Percentiles rank a stretch among this genome's conserved stretches.
Conservation (phyloP, 1,140 invertebrate genomes). For the Calephelis nemesis region DNA sequence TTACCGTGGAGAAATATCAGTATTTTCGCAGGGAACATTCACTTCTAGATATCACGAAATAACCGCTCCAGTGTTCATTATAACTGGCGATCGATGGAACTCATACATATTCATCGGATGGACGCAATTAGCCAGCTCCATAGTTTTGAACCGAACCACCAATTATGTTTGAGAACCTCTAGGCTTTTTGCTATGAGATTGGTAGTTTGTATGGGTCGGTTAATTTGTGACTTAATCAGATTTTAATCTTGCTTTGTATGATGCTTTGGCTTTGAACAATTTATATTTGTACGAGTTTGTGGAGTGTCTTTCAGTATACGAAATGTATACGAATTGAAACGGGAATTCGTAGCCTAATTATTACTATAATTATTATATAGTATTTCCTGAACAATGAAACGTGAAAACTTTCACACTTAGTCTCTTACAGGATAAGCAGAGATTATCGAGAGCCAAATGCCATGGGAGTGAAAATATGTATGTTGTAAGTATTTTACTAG, state of each 20-base stretch:
- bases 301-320: too few relatives aligned
- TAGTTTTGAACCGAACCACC: constrained; percentile 55
- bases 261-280: background rate
- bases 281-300: too few relatives aligned
- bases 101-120: constrained; percentile 57
- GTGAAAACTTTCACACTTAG: too few relatives aligned
- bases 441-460: too few relatives aligned
- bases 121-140: constrained; percentile 54
- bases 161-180: constrained; percentile 53
- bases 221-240: constrained; percentile 6
- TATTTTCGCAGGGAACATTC: constrained; percentile 18
- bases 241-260: constrained; percentile 1
- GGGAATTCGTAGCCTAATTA: too few relatives aligned
- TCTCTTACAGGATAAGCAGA: too few relatives aligned
- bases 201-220: constrained; percentile 30
- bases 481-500: too few relatives aligned
- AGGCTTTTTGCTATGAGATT: constrained; percentile 44
- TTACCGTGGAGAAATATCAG: constrained; percentile 4
- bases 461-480: too few relatives aligned
- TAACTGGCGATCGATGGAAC: constrained; percentile 38
- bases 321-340: too few relatives aligned
- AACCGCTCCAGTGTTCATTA: constrained; percentile 30
- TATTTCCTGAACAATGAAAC: too few relatives aligned
- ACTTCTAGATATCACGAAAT: constrained; percentile 23
- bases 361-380: too few relatives aligned